Evolutionary conservation across 1,140 invertebrate genomes (phyloP), one percentile per base, ranked within the genome.

Genomic region (Neoseiulus cucumeris): DNA sequence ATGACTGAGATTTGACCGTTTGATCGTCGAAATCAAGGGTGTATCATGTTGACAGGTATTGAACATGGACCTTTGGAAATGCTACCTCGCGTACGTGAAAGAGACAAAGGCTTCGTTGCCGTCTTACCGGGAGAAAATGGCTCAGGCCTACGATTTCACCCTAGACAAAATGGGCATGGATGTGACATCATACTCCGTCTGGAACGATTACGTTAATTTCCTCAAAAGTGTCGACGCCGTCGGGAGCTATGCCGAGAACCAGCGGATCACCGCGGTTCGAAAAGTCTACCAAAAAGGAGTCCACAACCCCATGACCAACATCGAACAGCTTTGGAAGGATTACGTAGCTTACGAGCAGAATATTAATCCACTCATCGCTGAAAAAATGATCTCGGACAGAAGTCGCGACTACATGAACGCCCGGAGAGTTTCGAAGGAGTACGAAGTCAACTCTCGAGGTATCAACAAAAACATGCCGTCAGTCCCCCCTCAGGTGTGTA

Each of bases 101-200:
- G 93, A 98, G 76, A 96, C 92, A 0, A 97, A 98, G 78, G 86
- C 87, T 64, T 85, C 85, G 69, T 80, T 95, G 51, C 84, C 90
- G 17, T 91, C 89, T 0, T 95, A 93, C 75, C 95, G 93, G 73
- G 94, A 98, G 76, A 98, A 97, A 80, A 95, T 98, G 89, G 93
- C 93, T 0, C 91, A 99, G 77, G 94, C 95, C 0, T 99, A 97
- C 75, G 95, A 98, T 76, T 98, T 98, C 80, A 94, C 96, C 0
- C 76, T 98, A 66, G 95, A 98, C 67, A 98, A 98, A 78, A 97
- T 99, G 72, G 96, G 96, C 1, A 87, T 97, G 84, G 94, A 98
- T 72, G 89, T 94, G 68, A 87, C 91, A 76, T 93, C 92, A 0
- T 94, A 89, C 74, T 84, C 86, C 25, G 89, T 98, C 68, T 97